Evolutionary conservation across 2,888 invertebrate species (phyloP), one percentile per base, ranked within the genome.

Genomic region (Agriopis marginaria): DNA sequence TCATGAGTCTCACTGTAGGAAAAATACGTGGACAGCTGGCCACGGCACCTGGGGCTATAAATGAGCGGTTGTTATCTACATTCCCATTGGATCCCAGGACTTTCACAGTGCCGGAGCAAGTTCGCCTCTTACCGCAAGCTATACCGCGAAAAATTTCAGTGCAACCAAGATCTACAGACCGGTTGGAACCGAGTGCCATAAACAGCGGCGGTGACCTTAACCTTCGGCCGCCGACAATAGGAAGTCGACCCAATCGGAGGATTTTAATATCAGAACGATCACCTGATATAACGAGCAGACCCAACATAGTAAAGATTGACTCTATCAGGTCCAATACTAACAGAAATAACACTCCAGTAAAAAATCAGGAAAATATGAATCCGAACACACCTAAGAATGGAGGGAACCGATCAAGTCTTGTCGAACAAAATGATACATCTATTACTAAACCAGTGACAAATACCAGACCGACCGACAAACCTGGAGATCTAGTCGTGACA

Each of bases 1-100:
- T 79, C 10, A 68, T 85, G 64, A 82, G 77, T 73, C 72, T 84
- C 67, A 67, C 84, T 68, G 76, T 84, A 77, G 81, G 82, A 77
- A 83, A 85, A 82, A 82, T 81, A 74, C 75, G 75, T 69, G 79
- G 81, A 40, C 84, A 83, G 77, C 80, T 81, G 62, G 47, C 76
- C 63, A 75, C 77, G 72, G 80, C 75, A 73, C 78, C 79, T 14
- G 75, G 75, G 64, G 63, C 74, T 69, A 76, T 77, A 67, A 75
- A 77, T 68, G 50, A 77, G 59, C 76, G 75, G 40, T 66, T 77
- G 58, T 63, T 71, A 32, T 42, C 66, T 44, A 53, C 68, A 51
- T 56, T 67, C 63, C 51, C 74, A 45, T 68, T 77, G 49, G 70
- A 76, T 67, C 74, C 66, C 56, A 72, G 68, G 72, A 73, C 68